Evolutionary conservation across 2,888 invertebrate species (phyloP).

Genomic region (Andrena dorsata): DNA sequence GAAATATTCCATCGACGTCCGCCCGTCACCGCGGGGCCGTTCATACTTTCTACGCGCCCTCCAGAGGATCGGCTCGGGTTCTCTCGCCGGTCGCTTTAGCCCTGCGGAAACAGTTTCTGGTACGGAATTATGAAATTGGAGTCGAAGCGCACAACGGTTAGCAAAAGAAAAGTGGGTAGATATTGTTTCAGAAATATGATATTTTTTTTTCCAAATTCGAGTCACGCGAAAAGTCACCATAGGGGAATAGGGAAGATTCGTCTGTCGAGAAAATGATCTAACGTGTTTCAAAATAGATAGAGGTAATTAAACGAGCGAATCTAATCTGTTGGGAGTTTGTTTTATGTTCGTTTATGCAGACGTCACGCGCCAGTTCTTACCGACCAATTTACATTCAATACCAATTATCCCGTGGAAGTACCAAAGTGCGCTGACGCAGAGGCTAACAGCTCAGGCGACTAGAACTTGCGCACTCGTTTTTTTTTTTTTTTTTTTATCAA

Average conservation of each 20-base stretch:
- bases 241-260: no score
- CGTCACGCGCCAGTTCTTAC: no score
- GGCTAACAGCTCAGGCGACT: background rate
- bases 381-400: background rate
- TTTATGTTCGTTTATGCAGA: background rate
- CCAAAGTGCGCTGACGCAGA: background rate
- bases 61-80: background rate
- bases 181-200: no score
- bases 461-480: slow-evolving; percentile 26
- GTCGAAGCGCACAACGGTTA: no score
- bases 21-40: slow-evolving; percentile 3
- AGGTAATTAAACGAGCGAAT: background rate
- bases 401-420: background rate
- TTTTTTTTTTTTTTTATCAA: background rate
- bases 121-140: background rate
- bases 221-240: no score
- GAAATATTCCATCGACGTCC: slow-evolving; percentile 17
- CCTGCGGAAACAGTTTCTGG: background rate
- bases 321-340: background rate
- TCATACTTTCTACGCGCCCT: slow-evolving; percentile 4
- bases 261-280: no score
- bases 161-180: no score
- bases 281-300: background rate
- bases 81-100: background rate
- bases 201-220: no score